Evolutionary conservation across 2,797 vertebrate species (phyloP).

Genomic region (Sparidentex hasta): DNA sequence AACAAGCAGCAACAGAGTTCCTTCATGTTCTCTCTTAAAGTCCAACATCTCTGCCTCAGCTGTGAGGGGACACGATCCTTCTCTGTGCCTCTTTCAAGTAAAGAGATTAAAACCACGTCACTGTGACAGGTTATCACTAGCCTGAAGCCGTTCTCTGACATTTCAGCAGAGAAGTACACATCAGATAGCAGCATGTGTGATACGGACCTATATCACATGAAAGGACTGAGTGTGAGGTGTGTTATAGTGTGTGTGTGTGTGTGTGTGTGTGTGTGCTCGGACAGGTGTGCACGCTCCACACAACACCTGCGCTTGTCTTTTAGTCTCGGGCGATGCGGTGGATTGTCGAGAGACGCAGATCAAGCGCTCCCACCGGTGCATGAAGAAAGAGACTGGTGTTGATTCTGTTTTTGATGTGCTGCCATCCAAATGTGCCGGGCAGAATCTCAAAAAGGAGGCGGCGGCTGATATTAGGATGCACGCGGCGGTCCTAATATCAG

Average conservation of each 20-base stretch:
- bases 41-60: no score
- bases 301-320: conserved; percentile 44
- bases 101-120: conserved; percentile 14
- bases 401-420: conserved; percentile 58
- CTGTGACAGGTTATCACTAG: conserved; percentile 19
- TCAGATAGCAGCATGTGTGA: conserved; percentile 21
- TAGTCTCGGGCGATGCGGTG: conserved; percentile 42
- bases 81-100: not conserved
- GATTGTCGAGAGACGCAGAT: conserved; percentile 34
- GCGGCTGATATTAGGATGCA: conserved; percentile 45
- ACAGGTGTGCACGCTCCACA: conserved; percentile 29
- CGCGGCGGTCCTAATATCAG: conserved; percentile 40
- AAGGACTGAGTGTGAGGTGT: conserved; percentile 16
- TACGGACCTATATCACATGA: conserved; percentile 9
- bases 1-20: no score
- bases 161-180: not conserved
- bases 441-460: conserved; percentile 45
- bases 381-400: conserved; percentile 28
- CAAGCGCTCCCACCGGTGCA: conserved; percentile 25
- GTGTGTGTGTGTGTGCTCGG: conserved; percentile 8
- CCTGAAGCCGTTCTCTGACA: not conserved
- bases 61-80: no score
- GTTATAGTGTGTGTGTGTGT: conserved; percentile 12
- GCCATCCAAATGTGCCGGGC: conserved; percentile 41
- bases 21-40: no score